Conservation (phyloP, 2,113 vertebrate genomes). For the Arizona elegans region DNA sequence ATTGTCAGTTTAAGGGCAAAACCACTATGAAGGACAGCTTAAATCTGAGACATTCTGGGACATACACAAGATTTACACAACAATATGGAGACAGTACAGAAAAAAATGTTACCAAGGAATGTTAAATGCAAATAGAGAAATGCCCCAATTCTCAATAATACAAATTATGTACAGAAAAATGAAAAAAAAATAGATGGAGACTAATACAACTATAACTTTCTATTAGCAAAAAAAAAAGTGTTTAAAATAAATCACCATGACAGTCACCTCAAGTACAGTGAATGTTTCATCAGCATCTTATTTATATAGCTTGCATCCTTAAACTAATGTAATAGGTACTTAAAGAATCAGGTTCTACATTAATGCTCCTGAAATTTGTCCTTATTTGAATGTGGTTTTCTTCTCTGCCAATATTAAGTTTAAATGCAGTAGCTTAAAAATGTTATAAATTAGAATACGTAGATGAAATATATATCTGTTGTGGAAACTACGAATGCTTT, state of each 20-base stretch:
- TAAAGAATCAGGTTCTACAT: neutral
- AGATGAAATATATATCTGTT: neutral
- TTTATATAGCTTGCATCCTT: constrained; percentile 13
- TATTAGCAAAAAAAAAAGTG: neutral
- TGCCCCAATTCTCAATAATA: neutral
- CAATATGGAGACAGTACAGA: neutral
- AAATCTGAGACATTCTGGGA: neutral
- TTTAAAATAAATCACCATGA: neutral
- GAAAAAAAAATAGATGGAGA: neutral
- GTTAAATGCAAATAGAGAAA: neutral
- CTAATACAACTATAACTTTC: neutral
- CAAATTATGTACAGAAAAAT: neutral
- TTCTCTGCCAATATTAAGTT: constrained; percentile 6
- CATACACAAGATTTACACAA: neutral
- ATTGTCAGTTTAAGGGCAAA: neutral
- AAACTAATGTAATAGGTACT: neutral
- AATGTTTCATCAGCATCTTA: constrained; percentile 7
- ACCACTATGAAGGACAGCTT: neutral
- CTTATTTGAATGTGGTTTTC: neutral
- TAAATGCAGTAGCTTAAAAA: neutral
- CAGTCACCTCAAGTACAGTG: constrained; percentile 17
- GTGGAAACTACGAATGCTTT: constrained; percentile 1
- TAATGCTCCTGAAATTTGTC: neutral
- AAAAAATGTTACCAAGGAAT: neutral
- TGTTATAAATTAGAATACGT: neutral